Evolutionary conservation across 2,113 vertebrate genomes (phyloP).

Genomic region (Apus apus): DNA sequence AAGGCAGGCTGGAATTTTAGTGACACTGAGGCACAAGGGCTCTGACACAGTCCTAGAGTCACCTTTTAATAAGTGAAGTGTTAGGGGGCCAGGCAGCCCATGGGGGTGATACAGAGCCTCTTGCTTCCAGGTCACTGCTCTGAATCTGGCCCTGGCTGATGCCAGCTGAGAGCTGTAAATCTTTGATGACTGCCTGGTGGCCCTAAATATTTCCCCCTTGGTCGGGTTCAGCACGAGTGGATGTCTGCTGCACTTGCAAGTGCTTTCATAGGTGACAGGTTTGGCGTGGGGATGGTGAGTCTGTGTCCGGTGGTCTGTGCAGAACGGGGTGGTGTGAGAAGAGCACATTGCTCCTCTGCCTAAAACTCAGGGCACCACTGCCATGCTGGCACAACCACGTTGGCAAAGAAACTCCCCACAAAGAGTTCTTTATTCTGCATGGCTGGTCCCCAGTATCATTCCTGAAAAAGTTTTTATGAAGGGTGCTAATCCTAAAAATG

Average conservation of each 20-base stretch:
- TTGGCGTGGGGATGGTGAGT: not conserved
- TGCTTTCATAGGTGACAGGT: rapidly evolving
- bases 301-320: not conserved
- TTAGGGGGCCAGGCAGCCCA: slow-evolving; percentile 20
- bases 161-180: not conserved
- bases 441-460: not conserved
- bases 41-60: not conserved
- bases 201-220: not conserved
- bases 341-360: rapidly evolving
- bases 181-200: slow-evolving; percentile 12
- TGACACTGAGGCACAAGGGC: not conserved
- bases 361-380: rapidly evolving
- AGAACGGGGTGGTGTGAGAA: not conserved
- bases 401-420: not conserved
- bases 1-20: not conserved
- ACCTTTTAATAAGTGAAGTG: slow-evolving; percentile 57
- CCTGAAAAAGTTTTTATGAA: not conserved
- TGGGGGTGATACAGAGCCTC: not conserved
- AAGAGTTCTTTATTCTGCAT: not conserved
- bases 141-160: not conserved
- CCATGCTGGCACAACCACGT: rapidly evolving
- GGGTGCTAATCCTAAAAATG: not conserved
- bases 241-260: not conserved
- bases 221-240: not conserved
- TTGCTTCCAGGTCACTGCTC: slow-evolving; percentile 71